Percentiles rank a stretch among this genome's conserved stretches.
phyloP scores from a whole-genome alignment of 92 coral and sea anemone genomes.

The Anthopleura xanthogrammica region DNA sequence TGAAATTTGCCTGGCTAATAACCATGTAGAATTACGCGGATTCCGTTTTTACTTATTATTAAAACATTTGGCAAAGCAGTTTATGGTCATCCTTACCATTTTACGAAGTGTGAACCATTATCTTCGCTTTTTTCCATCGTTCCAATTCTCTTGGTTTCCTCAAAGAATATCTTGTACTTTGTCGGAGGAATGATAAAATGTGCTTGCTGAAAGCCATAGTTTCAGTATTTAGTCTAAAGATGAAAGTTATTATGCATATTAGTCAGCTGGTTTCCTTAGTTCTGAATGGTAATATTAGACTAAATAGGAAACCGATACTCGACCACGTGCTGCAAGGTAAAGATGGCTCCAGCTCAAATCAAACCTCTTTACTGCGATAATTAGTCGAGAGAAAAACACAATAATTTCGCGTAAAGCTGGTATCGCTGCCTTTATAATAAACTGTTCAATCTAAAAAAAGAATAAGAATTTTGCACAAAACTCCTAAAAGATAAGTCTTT shows the following conservation, averaged over 20 bases:
- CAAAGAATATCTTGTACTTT: background rate
- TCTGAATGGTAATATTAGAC: background rate
- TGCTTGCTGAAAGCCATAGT: constrained; percentile 5
- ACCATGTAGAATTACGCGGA: background rate
- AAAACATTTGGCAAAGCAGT: background rate
- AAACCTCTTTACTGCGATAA: background rate
- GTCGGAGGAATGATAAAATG: background rate
- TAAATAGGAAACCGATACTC: constrained; percentile 4
- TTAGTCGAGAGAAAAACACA: background rate
- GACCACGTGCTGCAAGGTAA: constrained; percentile 3
- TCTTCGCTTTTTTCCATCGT: background rate
- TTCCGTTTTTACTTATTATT: background rate
- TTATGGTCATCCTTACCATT: background rate
- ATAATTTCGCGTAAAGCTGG: background rate
- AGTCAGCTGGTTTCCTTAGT: constrained; percentile 20
- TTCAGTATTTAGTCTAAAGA: constrained; percentile 17
- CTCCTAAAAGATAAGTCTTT: no score
- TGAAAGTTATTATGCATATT: constrained; percentile 2
- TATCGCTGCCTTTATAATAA: background rate
- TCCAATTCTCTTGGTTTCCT: background rate
- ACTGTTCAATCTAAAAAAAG: background rate
- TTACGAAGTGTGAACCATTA: background rate
- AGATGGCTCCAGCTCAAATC: background rate
- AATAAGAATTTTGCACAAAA: background rate
- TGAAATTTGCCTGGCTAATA: background rate